phyloP scores from a whole-genome alignment of 2,888 invertebrate genomes.

The Eubasilissa splendida region DNA sequence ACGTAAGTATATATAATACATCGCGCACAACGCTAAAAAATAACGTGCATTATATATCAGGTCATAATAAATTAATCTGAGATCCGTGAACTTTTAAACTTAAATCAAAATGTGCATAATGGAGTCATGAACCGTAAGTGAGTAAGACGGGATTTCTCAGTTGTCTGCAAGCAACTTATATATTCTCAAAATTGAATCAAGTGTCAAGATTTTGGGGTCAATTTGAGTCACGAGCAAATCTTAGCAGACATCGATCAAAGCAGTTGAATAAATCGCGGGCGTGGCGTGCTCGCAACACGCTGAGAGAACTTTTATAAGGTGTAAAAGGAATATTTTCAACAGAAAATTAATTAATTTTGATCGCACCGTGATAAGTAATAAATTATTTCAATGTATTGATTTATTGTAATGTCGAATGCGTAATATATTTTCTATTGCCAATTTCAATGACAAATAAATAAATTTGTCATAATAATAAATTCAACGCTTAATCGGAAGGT shows the following conservation, averaged over 20 bases:
- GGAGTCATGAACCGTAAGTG: conserved; percentile 20
- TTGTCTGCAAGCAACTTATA: background rate
- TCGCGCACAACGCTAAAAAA: no score
- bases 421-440: no score
- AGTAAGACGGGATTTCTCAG: background rate
- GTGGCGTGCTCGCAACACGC: background rate
- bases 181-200: conserved; percentile 12
- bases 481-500: no score
- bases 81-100: conserved; percentile 52
- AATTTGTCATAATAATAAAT: no score
- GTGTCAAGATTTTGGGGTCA: conserved; percentile 44
- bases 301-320: no score
- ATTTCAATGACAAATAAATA: no score
- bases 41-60: conserved; percentile 12
- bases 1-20: no score
- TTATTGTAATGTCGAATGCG: no score
- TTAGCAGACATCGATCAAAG: conserved; percentile 24
- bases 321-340: no score
- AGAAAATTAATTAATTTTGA: no score
- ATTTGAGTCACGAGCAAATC: conserved; percentile 39
- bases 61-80: conserved; percentile 50
- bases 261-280: conserved; percentile 34
- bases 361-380: no score
- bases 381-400: no score
- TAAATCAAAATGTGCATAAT: conserved; percentile 43